Evolutionary conservation across 2,113 vertebrate genomes (phyloP).

Genomic region (Herpetotheres cachinnans): DNA sequence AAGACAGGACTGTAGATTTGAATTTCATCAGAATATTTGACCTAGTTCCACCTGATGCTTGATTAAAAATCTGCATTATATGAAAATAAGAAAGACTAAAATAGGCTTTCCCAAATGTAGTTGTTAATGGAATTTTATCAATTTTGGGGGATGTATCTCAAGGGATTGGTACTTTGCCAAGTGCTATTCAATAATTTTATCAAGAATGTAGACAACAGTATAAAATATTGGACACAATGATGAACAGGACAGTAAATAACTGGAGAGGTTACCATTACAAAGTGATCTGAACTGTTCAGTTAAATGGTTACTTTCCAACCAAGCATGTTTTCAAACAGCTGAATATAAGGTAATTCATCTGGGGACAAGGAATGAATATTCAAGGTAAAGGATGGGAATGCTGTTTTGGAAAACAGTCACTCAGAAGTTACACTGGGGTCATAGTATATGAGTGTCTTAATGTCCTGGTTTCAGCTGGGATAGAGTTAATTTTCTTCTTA

Average conservation of each 20-base stretch:
- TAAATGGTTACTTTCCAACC: neutral
- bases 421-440: neutral
- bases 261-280: neutral
- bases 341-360: neutral
- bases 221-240: neutral
- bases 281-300: neutral
- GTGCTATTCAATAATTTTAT: neutral
- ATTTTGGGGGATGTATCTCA: neutral
- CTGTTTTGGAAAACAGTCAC: neutral
- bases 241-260: neutral
- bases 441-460: neutral
- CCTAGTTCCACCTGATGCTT: neutral
- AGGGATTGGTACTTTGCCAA: neutral
- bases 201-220: neutral
- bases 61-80: neutral
- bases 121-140: neutral
- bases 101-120: neutral
- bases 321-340: neutral
- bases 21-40: neutral
- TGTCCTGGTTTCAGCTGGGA: too few species aligned
- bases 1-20: neutral
- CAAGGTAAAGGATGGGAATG: neutral
- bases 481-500: too few species aligned
- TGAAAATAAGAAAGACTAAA: neutral
- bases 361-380: neutral